Evolutionary conservation across 2,888 invertebrate genomes (phyloP).

Genomic region (Trypoxylon attenuatum): DNA sequence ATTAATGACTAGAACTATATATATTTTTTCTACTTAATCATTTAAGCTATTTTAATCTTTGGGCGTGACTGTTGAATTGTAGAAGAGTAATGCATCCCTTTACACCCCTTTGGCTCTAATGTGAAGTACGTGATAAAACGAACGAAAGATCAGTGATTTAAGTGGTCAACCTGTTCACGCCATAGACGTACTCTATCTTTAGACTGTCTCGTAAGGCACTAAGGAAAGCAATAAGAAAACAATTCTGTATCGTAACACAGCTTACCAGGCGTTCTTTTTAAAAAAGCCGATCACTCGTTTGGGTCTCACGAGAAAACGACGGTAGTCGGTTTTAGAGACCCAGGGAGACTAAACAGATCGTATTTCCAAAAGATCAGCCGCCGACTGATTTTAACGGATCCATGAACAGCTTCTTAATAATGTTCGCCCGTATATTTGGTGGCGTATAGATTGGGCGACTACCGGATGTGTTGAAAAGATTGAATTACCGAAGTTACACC

Average conservation of each 20-base stretch:
- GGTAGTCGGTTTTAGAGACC: conserved; percentile 46
- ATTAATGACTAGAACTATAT: too few species aligned
- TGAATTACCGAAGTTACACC: conserved; percentile 48
- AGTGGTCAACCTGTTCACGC: conserved; percentile 11
- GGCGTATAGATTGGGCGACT: conserved; percentile 28
- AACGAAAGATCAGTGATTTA: conserved; percentile 25
- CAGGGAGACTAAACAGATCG: conserved; percentile 68
- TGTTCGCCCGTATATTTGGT: conserved; percentile 16
- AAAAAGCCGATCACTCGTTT: conserved; percentile 44
- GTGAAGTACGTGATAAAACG: background rate
- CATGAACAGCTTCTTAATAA: conserved; percentile 56
- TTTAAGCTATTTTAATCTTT: too few species aligned
- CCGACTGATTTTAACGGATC: conserved; percentile 62
- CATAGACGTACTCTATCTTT: background rate
- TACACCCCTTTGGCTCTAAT: background rate
- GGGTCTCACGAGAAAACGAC: conserved; percentile 55
- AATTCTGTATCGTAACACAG: conserved; percentile 30
- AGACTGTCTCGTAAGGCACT: conserved; percentile 32
- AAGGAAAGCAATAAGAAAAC: conserved; percentile 64
- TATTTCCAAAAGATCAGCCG: conserved; percentile 66
- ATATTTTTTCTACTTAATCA: too few species aligned
- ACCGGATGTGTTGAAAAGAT: conserved; percentile 48
- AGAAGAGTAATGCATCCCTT: background rate
- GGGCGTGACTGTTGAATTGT: too few species aligned
- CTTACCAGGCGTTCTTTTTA: conserved; percentile 35